Conservation (phyloP, 2,888 invertebrate species). For the Falcaria lacertinaria region DNA sequence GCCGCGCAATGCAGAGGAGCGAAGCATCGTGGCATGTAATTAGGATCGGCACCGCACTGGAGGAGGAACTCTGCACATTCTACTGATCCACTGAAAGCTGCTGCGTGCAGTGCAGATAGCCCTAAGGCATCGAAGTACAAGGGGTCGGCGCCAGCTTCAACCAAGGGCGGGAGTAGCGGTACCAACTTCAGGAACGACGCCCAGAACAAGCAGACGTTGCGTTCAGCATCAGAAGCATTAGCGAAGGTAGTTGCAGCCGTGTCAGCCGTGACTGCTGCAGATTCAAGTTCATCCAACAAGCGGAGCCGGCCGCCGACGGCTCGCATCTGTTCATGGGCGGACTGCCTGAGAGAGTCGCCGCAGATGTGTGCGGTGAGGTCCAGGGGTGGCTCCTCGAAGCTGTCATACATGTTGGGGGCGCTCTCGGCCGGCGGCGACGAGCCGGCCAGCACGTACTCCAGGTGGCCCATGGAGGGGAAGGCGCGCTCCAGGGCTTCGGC, state of each 20-base stretch:
- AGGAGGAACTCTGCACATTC: conserved; percentile 85
- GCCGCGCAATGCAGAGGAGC: conserved; percentile 94
- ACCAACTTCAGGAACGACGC: conserved; percentile 85
- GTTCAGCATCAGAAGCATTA: conserved; percentile 82
- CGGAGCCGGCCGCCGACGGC: conserved; percentile 83
- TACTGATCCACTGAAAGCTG: conserved; percentile 88
- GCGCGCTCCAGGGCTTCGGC: conserved; percentile 82
- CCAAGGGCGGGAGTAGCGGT: conserved; percentile 82
- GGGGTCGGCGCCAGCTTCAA: conserved; percentile 85
- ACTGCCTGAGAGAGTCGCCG: conserved; percentile 85
- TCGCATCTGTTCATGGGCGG: conserved; percentile 87
- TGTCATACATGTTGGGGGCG: conserved; percentile 89
- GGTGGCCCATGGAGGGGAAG: conserved; percentile 83
- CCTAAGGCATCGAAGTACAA: conserved; percentile 86
- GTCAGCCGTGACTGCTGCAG: conserved; percentile 81
- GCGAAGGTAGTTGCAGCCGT: conserved; percentile 74
- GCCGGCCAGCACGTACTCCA: conserved; percentile 89
- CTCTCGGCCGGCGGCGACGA: conserved; percentile 90
- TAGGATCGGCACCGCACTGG: conserved; percentile 83
- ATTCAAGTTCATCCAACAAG: conserved; percentile 87
- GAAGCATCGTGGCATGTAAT: conserved; percentile 84
- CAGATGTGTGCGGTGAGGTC: conserved; percentile 86
- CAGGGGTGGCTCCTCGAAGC: conserved; percentile 86
- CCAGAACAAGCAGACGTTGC: conserved; percentile 86
- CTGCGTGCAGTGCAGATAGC: conserved; percentile 86